phyloP scores from a whole-genome alignment of 2,113 vertebrate species.

The Oreamnos americanus region DNA sequence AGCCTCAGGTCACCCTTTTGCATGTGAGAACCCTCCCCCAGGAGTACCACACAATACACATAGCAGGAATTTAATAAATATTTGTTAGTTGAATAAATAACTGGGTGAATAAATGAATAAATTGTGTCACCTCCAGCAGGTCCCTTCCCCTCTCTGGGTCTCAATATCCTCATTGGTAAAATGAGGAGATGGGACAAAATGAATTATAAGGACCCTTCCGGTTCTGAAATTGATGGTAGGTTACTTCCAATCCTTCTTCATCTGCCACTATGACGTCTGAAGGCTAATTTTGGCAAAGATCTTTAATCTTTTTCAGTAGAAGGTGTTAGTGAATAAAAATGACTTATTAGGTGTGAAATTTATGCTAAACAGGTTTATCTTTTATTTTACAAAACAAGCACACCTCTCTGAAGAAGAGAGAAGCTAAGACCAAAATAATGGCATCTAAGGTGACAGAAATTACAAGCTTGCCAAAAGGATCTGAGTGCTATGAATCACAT shows the following conservation, averaged over 20 bases:
- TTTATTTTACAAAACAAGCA: constrained; percentile 36
- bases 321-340: constrained; percentile 61
- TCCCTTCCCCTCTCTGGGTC: not conserved
- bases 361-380: constrained; percentile 58
- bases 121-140: not conserved
- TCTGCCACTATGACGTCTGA: constrained; percentile 25
- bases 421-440: constrained; percentile 46
- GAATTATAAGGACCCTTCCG: not conserved
- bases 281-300: constrained; percentile 54
- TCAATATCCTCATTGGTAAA: not conserved
- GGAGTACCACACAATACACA: not conserved
- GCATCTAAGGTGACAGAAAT: constrained; percentile 20
- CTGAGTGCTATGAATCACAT: not conserved
- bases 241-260: constrained; percentile 43
- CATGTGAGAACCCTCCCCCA: not conserved
- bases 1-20: not conserved
- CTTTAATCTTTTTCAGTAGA: constrained; percentile 42
- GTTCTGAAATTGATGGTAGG: constrained; percentile 24
- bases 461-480: constrained; percentile 29
- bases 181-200: not conserved
- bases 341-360: constrained; percentile 55
- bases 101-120: not conserved
- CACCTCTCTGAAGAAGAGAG: constrained; percentile 3
- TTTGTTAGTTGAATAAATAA: constrained; percentile 2
- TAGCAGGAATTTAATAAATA: not conserved